Conservation (phyloP, 2,888 invertebrate genomes). For the Tachina grossa region DNA sequence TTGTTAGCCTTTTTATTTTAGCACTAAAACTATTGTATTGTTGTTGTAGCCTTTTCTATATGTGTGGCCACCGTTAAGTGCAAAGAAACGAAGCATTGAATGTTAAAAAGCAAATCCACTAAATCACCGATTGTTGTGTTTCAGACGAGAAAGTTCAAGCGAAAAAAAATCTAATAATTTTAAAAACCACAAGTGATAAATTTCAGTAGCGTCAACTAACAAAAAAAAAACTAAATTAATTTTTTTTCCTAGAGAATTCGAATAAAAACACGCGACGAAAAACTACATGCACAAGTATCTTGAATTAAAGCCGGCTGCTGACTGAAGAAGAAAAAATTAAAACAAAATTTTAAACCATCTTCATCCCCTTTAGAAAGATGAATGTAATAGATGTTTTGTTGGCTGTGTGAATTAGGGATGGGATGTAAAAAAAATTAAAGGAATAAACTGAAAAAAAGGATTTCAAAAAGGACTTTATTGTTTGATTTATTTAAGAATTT, state of each 20-base stretch:
- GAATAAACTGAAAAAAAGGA: neutral
- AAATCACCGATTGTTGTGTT: slow-evolving; percentile 47
- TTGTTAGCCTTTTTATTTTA: neutral
- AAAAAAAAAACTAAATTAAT: slow-evolving; percentile 2
- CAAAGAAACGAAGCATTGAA: slow-evolving; percentile 4
- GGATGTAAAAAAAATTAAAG: neutral
- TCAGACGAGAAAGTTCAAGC: slow-evolving; percentile 27
- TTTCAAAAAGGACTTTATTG: neutral
- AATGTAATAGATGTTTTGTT: slow-evolving; percentile 27
- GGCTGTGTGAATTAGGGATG: slow-evolving; percentile 11
- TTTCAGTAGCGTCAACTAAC: slow-evolving; percentile 33
- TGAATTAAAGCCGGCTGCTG: slow-evolving; percentile 64
- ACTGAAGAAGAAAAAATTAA: slow-evolving; percentile 58
- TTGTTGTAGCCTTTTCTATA: slow-evolving; percentile 22
- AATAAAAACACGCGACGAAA: slow-evolving; percentile 8
- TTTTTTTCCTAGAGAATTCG: neutral
- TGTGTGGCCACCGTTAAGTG: slow-evolving; percentile 1
- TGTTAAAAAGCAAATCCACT: slow-evolving; percentile 30
- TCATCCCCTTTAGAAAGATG: slow-evolving; percentile 53
- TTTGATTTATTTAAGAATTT: no score
- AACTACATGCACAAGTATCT: slow-evolving; percentile 34
- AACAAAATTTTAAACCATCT: slow-evolving; percentile 58
- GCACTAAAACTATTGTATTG: slow-evolving; percentile 29
- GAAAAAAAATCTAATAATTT: slow-evolving; percentile 47
- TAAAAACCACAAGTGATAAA: slow-evolving; percentile 60